phyloP scores from a whole-genome alignment of 2,888 invertebrate species.

The Cenopis cana region DNA sequence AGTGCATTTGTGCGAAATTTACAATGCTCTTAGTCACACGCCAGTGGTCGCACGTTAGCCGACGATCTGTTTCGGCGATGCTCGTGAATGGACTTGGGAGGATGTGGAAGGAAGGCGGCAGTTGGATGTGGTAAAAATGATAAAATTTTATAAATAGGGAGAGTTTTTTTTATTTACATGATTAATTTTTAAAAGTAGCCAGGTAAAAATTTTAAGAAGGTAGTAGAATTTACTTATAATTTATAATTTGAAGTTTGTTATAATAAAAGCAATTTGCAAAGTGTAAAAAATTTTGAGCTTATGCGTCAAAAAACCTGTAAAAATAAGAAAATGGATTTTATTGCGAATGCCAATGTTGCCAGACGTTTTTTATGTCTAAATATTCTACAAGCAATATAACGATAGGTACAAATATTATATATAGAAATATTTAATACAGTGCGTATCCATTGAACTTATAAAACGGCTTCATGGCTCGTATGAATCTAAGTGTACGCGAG shows the following conservation, averaged over 20 bases:
- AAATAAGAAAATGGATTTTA: background rate
- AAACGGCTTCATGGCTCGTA: constrained; percentile 7
- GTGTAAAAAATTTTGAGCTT: too few species aligned
- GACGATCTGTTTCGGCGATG: constrained; percentile 61
- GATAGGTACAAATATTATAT: background rate
- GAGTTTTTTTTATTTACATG: background rate
- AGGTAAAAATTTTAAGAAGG: background rate
- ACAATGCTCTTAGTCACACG: constrained; percentile 83
- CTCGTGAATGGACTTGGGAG: constrained; percentile 36
- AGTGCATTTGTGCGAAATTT: constrained; percentile 70
- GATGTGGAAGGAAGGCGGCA: constrained; percentile 36
- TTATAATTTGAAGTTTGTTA: too few species aligned
- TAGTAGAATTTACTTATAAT: background rate
- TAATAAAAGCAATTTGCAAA: too few species aligned
- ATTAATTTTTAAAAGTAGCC: too few species aligned
- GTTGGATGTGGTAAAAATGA: constrained; percentile 53
- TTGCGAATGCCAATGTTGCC: background rate
- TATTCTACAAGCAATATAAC: background rate
- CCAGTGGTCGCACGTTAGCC: constrained; percentile 70
- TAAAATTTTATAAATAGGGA: background rate
- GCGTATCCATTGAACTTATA: constrained; percentile 52
- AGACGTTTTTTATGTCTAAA: background rate
- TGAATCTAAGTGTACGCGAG: constrained; percentile 55
- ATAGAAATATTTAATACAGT: constrained; percentile 20
- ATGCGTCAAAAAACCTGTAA: background rate